These are phyloP conservation scores for Hoplodrina ambigua DNA, from an alignment of 2,888 invertebrate species.

Conservation along the genomic window DNA sequence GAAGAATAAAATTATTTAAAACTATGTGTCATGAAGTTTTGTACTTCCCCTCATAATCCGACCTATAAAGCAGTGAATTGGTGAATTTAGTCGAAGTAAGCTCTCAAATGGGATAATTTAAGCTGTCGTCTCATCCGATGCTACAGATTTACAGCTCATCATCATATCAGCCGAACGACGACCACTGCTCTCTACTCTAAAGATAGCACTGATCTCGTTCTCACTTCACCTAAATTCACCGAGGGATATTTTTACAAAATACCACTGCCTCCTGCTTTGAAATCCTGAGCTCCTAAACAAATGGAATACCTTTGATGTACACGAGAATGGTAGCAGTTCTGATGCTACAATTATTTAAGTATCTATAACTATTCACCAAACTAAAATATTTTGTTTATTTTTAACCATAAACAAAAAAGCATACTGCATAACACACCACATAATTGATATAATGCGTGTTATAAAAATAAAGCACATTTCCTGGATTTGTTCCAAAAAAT, in stretches of 20 bases:
- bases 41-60: slow-evolving; percentile 17
- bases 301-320: neutral
- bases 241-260: neutral
- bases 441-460: slow-evolving; percentile 46
- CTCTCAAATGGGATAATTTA: neutral
- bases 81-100: neutral
- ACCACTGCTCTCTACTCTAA: too few relatives aligned
- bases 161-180: too few relatives aligned
- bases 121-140: neutral
- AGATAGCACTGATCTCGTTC: too few relatives aligned
- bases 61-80: neutral
- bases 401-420: neutral
- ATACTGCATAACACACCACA: slow-evolving; percentile 27
- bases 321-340: neutral
- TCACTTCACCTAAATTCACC: neutral
- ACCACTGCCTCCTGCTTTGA: neutral
- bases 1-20: slow-evolving; percentile 57
- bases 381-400: slow-evolving; percentile 2
- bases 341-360: neutral
- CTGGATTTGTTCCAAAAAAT: slow-evolving; percentile 55
- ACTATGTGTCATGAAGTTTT: slow-evolving; percentile 40
- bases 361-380: neutral
- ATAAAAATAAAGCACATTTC: slow-evolving; percentile 33
- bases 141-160: too few relatives aligned
- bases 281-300: neutral